Conservation (phyloP, 2,113 vertebrate genomes). For the Furnarius figulus region DNA sequence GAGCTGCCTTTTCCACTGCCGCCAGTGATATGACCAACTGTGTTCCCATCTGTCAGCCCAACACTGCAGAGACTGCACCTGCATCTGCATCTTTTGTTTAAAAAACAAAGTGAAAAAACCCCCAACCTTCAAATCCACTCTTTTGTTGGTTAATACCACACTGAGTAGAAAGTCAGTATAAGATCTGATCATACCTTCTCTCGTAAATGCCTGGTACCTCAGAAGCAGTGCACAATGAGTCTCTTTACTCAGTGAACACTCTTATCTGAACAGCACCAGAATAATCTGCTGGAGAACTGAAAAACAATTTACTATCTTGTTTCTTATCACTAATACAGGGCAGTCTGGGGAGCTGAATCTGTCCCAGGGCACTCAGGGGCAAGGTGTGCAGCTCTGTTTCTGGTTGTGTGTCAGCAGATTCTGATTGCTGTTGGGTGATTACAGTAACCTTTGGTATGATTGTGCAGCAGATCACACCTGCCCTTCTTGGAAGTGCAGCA, state of each 20-base stretch:
- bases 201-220: background rate
- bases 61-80: background rate
- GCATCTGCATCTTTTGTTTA: background rate
- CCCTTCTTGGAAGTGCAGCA: background rate
- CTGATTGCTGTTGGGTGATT: background rate
- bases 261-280: background rate
- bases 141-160: background rate
- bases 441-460: background rate
- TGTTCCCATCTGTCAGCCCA: fast-evolving
- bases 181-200: background rate
- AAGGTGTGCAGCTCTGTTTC: background rate
- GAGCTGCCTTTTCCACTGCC: background rate
- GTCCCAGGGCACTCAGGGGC: background rate
- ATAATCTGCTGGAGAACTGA: background rate
- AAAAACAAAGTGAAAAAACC: background rate
- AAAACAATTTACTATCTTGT: background rate
- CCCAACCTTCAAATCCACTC: background rate
- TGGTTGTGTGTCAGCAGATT: background rate
- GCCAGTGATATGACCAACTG: fast-evolving
- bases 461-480: background rate
- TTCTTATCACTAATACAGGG: background rate
- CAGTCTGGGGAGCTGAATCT: background rate
- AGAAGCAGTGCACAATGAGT: background rate
- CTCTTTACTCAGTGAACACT: background rate
- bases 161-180: background rate